Evolutionary conservation across 2,797 vertebrate genomes (phyloP), one percentile per base, ranked within the genome.

Genomic region (Arctocebus calabarensis): DNA sequence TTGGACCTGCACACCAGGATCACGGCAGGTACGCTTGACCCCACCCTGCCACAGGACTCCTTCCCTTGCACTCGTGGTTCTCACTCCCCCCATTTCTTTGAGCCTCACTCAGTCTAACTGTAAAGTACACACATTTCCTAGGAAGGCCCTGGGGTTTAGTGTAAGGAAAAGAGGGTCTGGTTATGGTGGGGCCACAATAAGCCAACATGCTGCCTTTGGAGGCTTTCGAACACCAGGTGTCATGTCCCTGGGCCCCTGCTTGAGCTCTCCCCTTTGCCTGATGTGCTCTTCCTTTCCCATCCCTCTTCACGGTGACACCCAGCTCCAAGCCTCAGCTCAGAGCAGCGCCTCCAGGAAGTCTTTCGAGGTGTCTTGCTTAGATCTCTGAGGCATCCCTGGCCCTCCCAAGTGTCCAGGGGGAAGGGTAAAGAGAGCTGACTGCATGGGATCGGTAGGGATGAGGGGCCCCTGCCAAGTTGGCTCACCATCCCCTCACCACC

Each of bases 1-100:
- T 98, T 99, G 95, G 99, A 99, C 95, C 97, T 99, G 97, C 99
- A 99, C 98, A 99, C 99, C 40, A 98, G 99, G 61, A 99, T 99
- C 97, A 99, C 99, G 0, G 99, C 99, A 84, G 99, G 99, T 99
- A 95, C 97, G 99, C 98, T 0, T 16, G 8, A 25, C 12, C 48
- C 73, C 1, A 32, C 12, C 62, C 73, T 2, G 7, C 17, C 29
- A 3, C 1, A 0, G 11, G 5, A 3, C 37, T 7, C 27, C 22
- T 3, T 3, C 55, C 29, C 13, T 17, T 23, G 48, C 7, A 17
- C 48, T 52, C 48, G 4, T 52, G 2, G 25, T n/a, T 20, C 32
- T 11, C 37, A 2, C 8, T 8, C 32, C 5, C 34, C 14, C 19
- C 0, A 0, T 16, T 3, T 8, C 78, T 32, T 23, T 3, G 29